Evolutionary conservation across 2,888 invertebrate species (phyloP), one percentile per base, ranked within the genome.

Genomic region (Dynastes tityus): DNA sequence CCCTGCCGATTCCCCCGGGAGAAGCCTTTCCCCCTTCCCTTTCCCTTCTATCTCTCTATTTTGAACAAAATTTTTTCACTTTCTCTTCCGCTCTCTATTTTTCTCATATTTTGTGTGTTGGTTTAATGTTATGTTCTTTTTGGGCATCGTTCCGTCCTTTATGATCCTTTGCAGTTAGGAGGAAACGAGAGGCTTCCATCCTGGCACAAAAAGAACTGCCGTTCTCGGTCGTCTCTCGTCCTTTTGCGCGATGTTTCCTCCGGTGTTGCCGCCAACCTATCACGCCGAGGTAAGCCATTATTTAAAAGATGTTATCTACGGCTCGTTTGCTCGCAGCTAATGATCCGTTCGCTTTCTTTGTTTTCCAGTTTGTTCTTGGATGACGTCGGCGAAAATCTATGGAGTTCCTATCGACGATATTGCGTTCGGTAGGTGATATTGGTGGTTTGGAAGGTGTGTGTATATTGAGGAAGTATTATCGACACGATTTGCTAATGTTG

Each of bases 261-360:
- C 61, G 29, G 29, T 49, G 51, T 70, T 55, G 37, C 55, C 70
- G 27, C 45, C 16, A 58, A 29, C 37, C 65, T 32, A 63, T 55
- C 63, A 11, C 45, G 22, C 29, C 71, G 32, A 61, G 61, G 73
- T 74, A 61, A 67, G 67, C 76, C 67, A 68, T 76, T 76, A 76
- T 68, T 76, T 76, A 76, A 76, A 76, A 76, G 76, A 76, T 76
- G 67, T 76, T 76, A 76, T 76, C 76, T 76, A 58, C 68, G 55
- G 40, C 76, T 76, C 76, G 68, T 67, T 55, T 76, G 67, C 67
- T 68, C 67, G 76, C 67, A 55, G 76, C 76, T 76, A 76, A 76
- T 76, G 68, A 76, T 68, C 55, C 76, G 67, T 76, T 68, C 67
- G 55, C 55, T 53, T 55, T 76, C 76, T 76, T 76, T 76, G 68